phyloP scores from a whole-genome alignment of 2,797 vertebrate genomes.

The Pseudochirops cupreus region DNA sequence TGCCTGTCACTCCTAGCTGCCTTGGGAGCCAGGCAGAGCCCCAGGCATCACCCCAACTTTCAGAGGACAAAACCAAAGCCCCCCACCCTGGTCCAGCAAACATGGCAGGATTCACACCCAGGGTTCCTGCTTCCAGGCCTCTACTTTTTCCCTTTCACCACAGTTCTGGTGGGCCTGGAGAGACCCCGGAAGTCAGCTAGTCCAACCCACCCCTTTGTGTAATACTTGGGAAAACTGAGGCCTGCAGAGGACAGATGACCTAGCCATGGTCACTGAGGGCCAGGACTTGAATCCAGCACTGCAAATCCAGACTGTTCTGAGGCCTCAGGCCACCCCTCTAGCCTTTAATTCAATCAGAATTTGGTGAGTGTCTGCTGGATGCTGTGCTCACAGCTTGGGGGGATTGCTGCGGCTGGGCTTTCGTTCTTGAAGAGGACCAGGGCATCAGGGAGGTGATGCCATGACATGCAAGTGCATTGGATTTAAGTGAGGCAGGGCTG shows the following conservation, averaged over 20 bases:
- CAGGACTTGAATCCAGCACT: no score
- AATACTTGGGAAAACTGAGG: background rate
- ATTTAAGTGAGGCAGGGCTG: no score
- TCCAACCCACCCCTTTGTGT: background rate
- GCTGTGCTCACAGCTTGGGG: no score
- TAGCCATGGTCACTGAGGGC: background rate
- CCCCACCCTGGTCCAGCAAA: background rate
- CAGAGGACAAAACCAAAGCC: no score
- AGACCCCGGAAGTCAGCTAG: background rate
- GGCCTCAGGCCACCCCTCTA: background rate
- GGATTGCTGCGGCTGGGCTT: no score
- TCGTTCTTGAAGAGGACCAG: no score
- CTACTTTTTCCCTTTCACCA: no score
- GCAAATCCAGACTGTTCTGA: background rate
- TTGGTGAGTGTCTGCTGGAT: background rate
- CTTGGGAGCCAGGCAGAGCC: no score
- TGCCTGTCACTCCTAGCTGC: background rate
- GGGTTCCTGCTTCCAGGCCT: background rate
- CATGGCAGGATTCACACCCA: background rate
- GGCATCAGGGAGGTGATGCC: no score
- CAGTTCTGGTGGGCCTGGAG: background rate
- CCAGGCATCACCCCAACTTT: no score
- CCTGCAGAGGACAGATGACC: background rate
- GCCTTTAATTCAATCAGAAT: background rate
- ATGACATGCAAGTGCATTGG: no score